Conservation (phyloP, 2,113 vertebrate genomes). For the Oxyura jamaicensis region DNA sequence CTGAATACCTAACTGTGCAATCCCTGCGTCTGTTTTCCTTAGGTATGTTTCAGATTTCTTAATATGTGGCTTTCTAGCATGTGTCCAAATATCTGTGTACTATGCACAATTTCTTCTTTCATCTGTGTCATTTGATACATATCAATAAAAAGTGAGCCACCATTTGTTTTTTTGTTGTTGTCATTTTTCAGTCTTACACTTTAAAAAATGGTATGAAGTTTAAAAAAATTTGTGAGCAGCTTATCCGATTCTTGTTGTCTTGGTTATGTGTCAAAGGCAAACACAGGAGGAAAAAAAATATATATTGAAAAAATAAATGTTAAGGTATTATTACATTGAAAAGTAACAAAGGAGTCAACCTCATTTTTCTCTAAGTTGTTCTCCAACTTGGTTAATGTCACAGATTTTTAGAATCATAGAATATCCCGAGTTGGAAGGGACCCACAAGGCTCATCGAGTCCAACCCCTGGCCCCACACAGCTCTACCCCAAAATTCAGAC, state of each 20-base stretch:
- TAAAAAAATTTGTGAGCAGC: not conserved
- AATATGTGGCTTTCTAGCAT: not conserved
- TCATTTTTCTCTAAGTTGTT: not conserved
- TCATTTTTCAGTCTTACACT: not conserved
- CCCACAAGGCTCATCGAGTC: too few species aligned
- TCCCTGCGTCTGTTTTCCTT: not conserved
- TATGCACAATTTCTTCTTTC: not conserved
- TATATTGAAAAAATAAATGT: not conserved
- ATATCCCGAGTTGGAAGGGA: too few species aligned
- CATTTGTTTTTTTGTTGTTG: too few species aligned
- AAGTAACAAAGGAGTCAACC: not conserved
- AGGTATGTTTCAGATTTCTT: not conserved
- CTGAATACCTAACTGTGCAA: not conserved
- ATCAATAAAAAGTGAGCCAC: not conserved
- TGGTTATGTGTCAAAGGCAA: not conserved
- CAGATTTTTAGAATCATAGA: not conserved
- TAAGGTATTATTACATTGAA: not conserved
- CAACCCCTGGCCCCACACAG: too few species aligned
- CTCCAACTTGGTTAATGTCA: not conserved
- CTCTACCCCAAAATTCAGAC: too few species aligned
- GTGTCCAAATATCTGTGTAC: not conserved
- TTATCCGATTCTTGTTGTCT: not conserved
- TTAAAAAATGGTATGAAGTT: not conserved
- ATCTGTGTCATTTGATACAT: not conserved
- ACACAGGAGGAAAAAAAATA: not conserved